Evolutionary conservation across 2,113 vertebrate genomes (phyloP).

Genomic region (Oncorhynchus kisutch): DNA sequence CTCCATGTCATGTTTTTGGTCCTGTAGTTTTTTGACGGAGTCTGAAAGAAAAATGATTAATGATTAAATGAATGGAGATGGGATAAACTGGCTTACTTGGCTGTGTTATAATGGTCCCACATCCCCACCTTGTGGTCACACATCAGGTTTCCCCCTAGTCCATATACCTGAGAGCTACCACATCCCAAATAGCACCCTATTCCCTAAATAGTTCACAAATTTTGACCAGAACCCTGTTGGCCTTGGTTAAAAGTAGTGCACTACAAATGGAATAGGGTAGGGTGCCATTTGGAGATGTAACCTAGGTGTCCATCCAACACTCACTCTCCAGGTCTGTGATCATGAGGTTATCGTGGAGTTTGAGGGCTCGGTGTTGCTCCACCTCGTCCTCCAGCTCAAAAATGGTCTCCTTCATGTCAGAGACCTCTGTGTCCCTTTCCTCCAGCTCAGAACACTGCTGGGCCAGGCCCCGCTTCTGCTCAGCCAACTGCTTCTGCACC

Average conservation of each 20-base stretch:
- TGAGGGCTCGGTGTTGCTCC: conserved; percentile 86
- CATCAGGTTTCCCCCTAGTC: not conserved
- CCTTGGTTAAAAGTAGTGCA: too few species aligned
- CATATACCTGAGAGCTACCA: too few species aligned
- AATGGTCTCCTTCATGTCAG: conserved; percentile 88
- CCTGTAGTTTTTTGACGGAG: conserved; percentile 86
- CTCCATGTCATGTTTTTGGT: conserved; percentile 89
- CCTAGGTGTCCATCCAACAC: conserved; percentile 34
- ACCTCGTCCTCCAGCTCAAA: conserved; percentile 89
- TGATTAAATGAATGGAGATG: not conserved
- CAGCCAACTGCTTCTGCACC: conserved; percentile 81
- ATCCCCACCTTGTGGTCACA: not conserved
- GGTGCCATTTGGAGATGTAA: not conserved
- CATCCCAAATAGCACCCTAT: too few species aligned
- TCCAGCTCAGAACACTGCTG: conserved; percentile 80
- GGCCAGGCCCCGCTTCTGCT: conserved; percentile 78
- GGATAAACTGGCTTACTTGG: not conserved
- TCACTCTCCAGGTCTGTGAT: conserved; percentile 87
- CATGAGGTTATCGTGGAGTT: conserved; percentile 87
- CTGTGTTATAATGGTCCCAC: not conserved
- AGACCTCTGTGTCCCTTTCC: conserved; percentile 82
- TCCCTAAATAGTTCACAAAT: too few species aligned
- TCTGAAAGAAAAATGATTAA: conserved; percentile 49
- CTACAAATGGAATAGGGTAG: not conserved
- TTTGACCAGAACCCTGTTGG: too few species aligned